phyloP scores from a whole-genome alignment of 2,888 invertebrate genomes.

The Apocheima hispidaria region DNA sequence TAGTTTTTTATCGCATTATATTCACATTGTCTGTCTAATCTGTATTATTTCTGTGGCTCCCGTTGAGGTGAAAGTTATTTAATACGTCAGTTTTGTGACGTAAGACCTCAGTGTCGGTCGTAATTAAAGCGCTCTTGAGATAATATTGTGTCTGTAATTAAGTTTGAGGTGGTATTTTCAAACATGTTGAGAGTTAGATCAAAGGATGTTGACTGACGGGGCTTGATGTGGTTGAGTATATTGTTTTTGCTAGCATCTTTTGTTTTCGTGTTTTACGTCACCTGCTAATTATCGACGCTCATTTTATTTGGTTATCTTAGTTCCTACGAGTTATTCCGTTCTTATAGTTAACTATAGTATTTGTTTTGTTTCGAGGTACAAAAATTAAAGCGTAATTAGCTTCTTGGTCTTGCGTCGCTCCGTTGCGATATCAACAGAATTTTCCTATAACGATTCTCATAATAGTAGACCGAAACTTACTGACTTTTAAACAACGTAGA shows the following conservation, averaged over 20 bases:
- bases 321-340: not conserved
- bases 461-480: conserved; percentile 5
- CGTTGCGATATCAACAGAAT: too few relatives aligned
- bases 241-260: conserved; percentile 10
- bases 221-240: not conserved
- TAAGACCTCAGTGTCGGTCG: conserved; percentile 28
- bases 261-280: conserved; percentile 13
- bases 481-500: conserved; percentile 41
- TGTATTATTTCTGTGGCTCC: conserved; percentile 16
- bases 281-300: not conserved
- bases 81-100: conserved; percentile 23
- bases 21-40: conserved; percentile 12
- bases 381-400: not conserved
- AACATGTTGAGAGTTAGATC: conserved; percentile 25
- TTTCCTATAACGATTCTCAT: not conserved
- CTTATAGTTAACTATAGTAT: not conserved
- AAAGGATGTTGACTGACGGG: conserved; percentile 23
- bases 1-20: conserved; percentile 3
- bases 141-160: conserved; percentile 37
- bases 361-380: not conserved
- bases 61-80: conserved; percentile 40
- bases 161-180: conserved; percentile 32
- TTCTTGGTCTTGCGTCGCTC: too few relatives aligned
- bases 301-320: not conserved
- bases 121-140: conserved; percentile 46